Evolutionary conservation across 1,140 invertebrate genomes (phyloP).

Genomic region (Neotoxoptera formosana): DNA sequence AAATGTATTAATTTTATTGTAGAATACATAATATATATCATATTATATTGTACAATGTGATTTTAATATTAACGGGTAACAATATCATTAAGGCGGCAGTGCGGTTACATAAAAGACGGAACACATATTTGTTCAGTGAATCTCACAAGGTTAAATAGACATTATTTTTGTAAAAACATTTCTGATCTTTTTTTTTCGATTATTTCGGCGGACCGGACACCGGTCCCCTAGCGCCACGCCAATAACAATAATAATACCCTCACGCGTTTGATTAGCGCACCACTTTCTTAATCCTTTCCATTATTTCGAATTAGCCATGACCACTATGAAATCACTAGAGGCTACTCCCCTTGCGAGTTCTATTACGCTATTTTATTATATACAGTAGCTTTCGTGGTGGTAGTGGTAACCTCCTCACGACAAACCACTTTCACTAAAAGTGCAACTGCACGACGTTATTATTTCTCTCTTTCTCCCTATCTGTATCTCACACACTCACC

Average conservation of each 20-base stretch:
- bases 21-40: no score
- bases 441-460: not conserved
- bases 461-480: not conserved
- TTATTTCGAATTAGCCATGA: conserved; percentile 21
- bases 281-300: conserved; percentile 42
- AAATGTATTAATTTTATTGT: not conserved
- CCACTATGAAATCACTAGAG: conserved; percentile 32
- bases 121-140: not conserved
- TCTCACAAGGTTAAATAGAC: not conserved
- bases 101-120: not conserved
- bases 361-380: conserved; percentile 3
- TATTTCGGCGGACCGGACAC: not conserved
- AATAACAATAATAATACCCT: conserved; percentile 10
- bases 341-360: not conserved
- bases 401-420: not conserved
- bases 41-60: not conserved
- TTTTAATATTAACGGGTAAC: not conserved
- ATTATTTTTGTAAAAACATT: not conserved
- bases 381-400: not conserved
- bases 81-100: not conserved
- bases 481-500: not conserved
- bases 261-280: not conserved
- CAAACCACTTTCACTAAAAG: conserved; percentile 43
- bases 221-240: not conserved
- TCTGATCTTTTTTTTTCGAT: not conserved